phyloP scores from a whole-genome alignment of 2,888 invertebrate genomes.

The Sesamia inferens region DNA sequence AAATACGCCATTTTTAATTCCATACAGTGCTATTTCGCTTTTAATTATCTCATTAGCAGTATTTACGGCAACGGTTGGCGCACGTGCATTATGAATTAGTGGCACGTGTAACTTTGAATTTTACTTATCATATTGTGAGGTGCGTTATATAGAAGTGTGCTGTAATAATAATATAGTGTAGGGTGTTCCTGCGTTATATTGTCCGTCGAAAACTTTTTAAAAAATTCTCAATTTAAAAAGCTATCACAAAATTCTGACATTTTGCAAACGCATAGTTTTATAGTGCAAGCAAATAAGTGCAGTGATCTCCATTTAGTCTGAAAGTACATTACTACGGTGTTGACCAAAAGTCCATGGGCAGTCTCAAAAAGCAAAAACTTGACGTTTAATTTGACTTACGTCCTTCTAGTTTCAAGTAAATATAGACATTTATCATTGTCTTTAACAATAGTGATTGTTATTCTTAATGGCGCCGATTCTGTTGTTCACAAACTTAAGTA shows the following conservation, averaged over 20 bases:
- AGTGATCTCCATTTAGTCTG: too few relatives aligned
- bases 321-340: neutral
- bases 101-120: slow-evolving; percentile 52
- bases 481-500: too few relatives aligned
- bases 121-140: slow-evolving; percentile 31
- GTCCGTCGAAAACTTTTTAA: neutral
- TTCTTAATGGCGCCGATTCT: too few relatives aligned
- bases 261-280: neutral
- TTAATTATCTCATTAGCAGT: slow-evolving; percentile 63
- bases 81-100: slow-evolving; percentile 58
- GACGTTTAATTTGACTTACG: too few relatives aligned
- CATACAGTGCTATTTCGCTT: slow-evolving; percentile 50
- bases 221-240: neutral
- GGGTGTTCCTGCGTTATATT: neutral
- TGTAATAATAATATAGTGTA: neutral
- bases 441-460: too few relatives aligned
- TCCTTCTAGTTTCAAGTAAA: too few relatives aligned
- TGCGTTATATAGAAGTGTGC: too few relatives aligned
- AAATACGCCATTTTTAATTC: slow-evolving; percentile 59
- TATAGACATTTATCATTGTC: too few relatives aligned
- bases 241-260: neutral
- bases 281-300: neutral
- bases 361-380: too few relatives aligned
- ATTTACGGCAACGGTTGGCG: slow-evolving; percentile 58
- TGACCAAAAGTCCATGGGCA: too few relatives aligned